Percentiles rank a stretch among this genome's conserved stretches.
Conservation (phyloP, 2,888 invertebrate species). For the Netelia inedita region DNA sequence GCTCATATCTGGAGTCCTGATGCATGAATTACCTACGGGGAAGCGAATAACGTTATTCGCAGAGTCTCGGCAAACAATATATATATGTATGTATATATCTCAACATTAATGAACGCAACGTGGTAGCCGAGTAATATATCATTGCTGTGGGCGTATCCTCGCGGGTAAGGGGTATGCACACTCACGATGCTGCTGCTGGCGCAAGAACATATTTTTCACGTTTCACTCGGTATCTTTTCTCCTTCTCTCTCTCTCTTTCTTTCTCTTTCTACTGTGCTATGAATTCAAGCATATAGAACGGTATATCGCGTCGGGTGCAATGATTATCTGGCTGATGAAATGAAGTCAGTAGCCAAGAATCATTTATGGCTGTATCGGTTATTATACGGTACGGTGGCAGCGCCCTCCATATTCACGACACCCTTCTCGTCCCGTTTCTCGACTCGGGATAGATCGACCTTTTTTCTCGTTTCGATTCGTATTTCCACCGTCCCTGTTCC, state of each 20-base stretch:
- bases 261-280: constrained; percentile 29
- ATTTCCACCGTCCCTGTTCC: constrained; percentile 70
- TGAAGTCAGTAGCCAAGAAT: constrained; percentile 74
- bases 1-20: constrained; percentile 35
- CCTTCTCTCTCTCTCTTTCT: constrained; percentile 29
- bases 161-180: constrained; percentile 40
- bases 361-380: constrained; percentile 71
- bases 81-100: constrained; percentile 42
- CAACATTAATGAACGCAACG: constrained; percentile 66
- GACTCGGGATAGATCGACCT: constrained; percentile 40
- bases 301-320: constrained; percentile 44
- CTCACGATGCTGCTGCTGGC: constrained; percentile 48
- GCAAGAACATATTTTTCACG: constrained; percentile 68
- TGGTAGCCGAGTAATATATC: constrained; percentile 64
- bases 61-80: not conserved
- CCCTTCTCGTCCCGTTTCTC: constrained; percentile 52
- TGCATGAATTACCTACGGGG: constrained; percentile 33
- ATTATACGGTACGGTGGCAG: constrained; percentile 48
- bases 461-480: constrained; percentile 48
- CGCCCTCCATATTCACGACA: constrained; percentile 59
- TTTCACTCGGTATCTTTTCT: constrained; percentile 54
- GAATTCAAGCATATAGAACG: constrained; percentile 15
- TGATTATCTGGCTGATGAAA: constrained; percentile 74
- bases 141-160: constrained; percentile 68
- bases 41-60: constrained; percentile 59